Percentiles rank a stretch among this genome's conserved stretches.
These are phyloP conservation scores for Puntigrus tetrazona DNA, from an alignment of 2,113 vertebrate genomes.

Conservation along the genomic window DNA sequence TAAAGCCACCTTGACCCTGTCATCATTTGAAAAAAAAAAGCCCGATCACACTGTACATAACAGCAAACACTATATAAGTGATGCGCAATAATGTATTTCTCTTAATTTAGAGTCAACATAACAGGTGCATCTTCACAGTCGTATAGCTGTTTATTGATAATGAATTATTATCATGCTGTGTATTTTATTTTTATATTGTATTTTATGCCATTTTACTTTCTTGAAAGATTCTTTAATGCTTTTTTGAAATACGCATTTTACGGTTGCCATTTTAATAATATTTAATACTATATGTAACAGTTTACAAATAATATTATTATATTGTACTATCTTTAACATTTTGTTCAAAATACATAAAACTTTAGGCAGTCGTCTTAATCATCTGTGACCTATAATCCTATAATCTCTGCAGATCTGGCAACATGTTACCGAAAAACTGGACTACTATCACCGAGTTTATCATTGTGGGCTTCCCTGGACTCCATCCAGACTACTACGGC, in stretches of 20 bases:
- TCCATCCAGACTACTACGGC: conserved; percentile 53
- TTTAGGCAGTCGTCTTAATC: too few relatives aligned
- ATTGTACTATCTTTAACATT: neutral
- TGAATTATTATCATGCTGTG: neutral
- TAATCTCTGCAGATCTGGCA: conserved; percentile 33
- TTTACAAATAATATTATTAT: too few relatives aligned
- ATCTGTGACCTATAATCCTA: neutral
- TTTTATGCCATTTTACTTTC: neutral
- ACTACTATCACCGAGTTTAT: conserved; percentile 55
- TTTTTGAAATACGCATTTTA: too few relatives aligned
- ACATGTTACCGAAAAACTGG: conserved; percentile 50
- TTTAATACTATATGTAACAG: too few relatives aligned
- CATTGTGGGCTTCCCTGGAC: conserved; percentile 61
- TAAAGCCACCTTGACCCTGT: neutral
- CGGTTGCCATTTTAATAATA: too few relatives aligned
- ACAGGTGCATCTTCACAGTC: neutral
- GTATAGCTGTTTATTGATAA: neutral
- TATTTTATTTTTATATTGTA: neutral
- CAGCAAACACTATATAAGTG: conserved; percentile 6
- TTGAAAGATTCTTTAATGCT: neutral
- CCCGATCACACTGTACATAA: neutral
- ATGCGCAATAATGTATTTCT: neutral
- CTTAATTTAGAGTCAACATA: neutral
- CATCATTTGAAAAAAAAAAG: neutral
- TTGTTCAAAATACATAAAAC: neutral